Conservation (phyloP, 2,113 vertebrate genomes). For the Planiliza haematocheilus region DNA sequence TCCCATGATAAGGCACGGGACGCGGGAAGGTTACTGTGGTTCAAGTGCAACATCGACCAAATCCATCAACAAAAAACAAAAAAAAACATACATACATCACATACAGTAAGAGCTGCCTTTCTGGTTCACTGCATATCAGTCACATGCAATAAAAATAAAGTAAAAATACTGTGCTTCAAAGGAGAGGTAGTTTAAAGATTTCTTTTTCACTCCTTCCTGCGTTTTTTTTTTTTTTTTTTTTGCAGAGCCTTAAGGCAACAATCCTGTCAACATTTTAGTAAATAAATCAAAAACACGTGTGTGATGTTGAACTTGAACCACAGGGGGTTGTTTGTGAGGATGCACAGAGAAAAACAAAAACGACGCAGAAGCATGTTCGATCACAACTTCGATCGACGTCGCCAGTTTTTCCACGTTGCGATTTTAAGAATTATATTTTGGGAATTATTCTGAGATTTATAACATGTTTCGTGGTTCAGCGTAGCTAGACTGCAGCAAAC, state of each 20-base stretch:
- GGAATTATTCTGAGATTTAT: neutral
- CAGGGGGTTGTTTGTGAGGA: constrained; percentile 1
- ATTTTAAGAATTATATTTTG: constrained; percentile 8
- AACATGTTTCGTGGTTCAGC: too few species aligned
- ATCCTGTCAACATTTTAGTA: constrained; percentile 22
- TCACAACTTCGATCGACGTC: neutral
- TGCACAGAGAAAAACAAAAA: constrained; percentile 43
- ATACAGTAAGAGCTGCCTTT: constrained; percentile 53
- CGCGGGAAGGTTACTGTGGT: constrained; percentile 12
- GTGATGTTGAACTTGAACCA: constrained; percentile 46
- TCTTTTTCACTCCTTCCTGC: neutral
- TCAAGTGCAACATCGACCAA: constrained; percentile 29
- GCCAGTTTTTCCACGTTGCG: neutral
- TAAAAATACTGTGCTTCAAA: neutral
- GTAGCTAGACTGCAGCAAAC: too few species aligned
- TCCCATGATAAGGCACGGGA: constrained; percentile 51
- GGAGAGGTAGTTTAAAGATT: constrained; percentile 9
- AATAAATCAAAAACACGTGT: constrained; percentile 22
- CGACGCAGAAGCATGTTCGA: constrained; percentile 9
- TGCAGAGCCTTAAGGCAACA: constrained; percentile 62
- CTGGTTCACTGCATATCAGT: constrained; percentile 23
- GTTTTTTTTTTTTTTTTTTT: too few species aligned
- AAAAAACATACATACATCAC: too few species aligned
- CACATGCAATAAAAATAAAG: neutral
- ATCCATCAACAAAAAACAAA: constrained; percentile 18